These are phyloP conservation scores for Himalopsyche tibetana DNA, from an alignment of 2,888 invertebrate genomes.

Conservation along the genomic window DNA sequence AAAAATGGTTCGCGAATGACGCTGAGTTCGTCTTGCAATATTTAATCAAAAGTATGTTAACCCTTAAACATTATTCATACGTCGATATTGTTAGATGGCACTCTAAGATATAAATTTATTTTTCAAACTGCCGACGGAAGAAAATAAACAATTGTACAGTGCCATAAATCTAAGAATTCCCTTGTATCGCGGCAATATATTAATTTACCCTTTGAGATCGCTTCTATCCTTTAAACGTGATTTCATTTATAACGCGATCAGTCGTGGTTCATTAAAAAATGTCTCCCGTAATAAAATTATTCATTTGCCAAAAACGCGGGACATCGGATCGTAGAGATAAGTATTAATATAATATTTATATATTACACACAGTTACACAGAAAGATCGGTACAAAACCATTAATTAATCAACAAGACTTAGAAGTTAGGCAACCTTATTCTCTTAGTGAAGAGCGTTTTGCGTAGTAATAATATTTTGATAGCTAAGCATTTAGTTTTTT, in stretches of 20 bases:
- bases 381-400: slow-evolving; percentile 64
- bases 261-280: slow-evolving; percentile 62
- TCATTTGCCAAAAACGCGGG: slow-evolving; percentile 41
- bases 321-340: slow-evolving; percentile 51
- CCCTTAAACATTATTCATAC: slow-evolving; percentile 32
- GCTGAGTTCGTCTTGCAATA: slow-evolving; percentile 11
- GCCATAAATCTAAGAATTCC: slow-evolving; percentile 50
- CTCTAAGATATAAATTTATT: slow-evolving; percentile 41
- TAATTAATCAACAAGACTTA: slow-evolving; percentile 65
- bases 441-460: slow-evolving; percentile 54
- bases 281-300: slow-evolving; percentile 58
- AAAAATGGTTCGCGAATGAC: background rate
- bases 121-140: slow-evolving; percentile 40
- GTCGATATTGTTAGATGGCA: slow-evolving; percentile 41
- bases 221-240: slow-evolving; percentile 57
- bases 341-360: slow-evolving; percentile 54
- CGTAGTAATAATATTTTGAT: slow-evolving; percentile 50
- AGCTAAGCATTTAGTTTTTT: slow-evolving; percentile 43
- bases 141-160: slow-evolving; percentile 38
- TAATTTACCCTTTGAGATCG: slow-evolving; percentile 64
- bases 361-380: slow-evolving; percentile 59
- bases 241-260: slow-evolving; percentile 63
- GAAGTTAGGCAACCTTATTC: slow-evolving; percentile 60
- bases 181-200: slow-evolving; percentile 57
- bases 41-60: slow-evolving; percentile 30